Evolutionary conservation across 2,113 vertebrate genomes (phyloP), one percentile per base, ranked within the genome.

Genomic region (Pedionomus torquatus): DNA sequence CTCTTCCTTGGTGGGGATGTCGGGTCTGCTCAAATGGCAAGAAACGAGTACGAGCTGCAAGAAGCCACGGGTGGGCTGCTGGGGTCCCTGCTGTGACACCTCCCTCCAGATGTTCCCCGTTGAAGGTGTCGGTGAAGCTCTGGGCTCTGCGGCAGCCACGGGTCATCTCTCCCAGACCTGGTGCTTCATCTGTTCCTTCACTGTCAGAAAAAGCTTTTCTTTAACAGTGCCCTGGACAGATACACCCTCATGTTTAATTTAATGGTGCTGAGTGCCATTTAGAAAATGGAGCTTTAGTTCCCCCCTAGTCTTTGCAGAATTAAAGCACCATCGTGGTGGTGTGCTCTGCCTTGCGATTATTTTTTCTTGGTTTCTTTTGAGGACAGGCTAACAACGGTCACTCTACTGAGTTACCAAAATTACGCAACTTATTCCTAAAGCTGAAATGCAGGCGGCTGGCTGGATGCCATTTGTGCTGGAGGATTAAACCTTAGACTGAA

Each of bases 21-120:
- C 96, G 93, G 93, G 44, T 93, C 94, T 89, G 3, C 24, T 96
- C 93, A 95, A 95, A 83, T 13, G 90, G 90, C 90, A 58, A 94
- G 69, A 95, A 97, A 94, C 80, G 77, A 95, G 95, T 30, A 82
- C 60, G 79, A 93, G 55, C 74, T 82, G 83, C 66, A 95, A 72
- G 78, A 46, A 86, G 86, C 33, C 97, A 72, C 97, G 95, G 55
- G 81, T 43, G 87, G 93, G 96, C 97, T 96, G 82, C n/a, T 92
- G 97, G 83, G 95, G 75, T 84, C 91, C 60, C 94, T 14, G 57
- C 95, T 75, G 52, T 11, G 52, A 17, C 52, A 17, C 28, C 51
- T 46, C 44, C 46, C 17, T 30, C 52, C 17, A 54, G 52, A 54
- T 10, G 26, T 10, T 54, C 52, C 52, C 30, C 30, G 9, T 30